These are phyloP conservation scores for Trissolcus japonicus DNA, from an alignment of 2,888 invertebrate genomes.

Conservation along the genomic window DNA sequence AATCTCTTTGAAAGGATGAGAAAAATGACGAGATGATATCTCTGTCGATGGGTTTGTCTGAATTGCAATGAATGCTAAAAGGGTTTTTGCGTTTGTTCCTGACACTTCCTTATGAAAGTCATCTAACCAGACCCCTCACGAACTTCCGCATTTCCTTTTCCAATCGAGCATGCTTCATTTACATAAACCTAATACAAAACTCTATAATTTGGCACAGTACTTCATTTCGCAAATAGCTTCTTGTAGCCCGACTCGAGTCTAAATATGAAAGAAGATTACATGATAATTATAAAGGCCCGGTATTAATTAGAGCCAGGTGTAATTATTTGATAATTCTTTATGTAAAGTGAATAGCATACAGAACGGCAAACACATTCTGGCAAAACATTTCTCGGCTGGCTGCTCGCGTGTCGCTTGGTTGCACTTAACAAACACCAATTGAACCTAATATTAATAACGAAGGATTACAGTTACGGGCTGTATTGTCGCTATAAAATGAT, in stretches of 20 bases:
- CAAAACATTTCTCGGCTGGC: conserved; percentile 39
- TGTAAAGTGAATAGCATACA: conserved; percentile 4
- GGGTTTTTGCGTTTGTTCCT: not conserved
- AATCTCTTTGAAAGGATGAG: too few species aligned
- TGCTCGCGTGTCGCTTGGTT: conserved; percentile 37
- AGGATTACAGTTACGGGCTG: conserved; percentile 33
- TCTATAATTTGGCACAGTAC: conserved; percentile 21
- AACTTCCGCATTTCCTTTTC: conserved; percentile 37
- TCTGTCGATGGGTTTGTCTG: too few species aligned
- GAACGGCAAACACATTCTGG: not conserved
- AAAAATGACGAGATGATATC: too few species aligned
- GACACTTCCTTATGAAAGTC: not conserved
- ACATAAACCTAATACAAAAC: conserved; percentile 23
- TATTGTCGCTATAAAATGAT: too few species aligned
- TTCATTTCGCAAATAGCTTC: conserved; percentile 8
- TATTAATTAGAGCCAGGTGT: conserved; percentile 42
- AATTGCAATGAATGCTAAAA: not conserved
- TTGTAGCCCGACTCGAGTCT: not conserved
- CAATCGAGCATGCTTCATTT: conserved; percentile 19
- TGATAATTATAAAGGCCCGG: conserved; percentile 23
- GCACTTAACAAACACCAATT: conserved; percentile 36
- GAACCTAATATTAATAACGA: conserved; percentile 28
- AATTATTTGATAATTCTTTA: conserved; percentile 22
- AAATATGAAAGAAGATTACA: too few species aligned
- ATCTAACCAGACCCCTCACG: conserved; percentile 3